Evolutionary conservation across 92 coral and sea anemone species (phyloP).

Genomic region (Parazoanthus swiftii): DNA sequence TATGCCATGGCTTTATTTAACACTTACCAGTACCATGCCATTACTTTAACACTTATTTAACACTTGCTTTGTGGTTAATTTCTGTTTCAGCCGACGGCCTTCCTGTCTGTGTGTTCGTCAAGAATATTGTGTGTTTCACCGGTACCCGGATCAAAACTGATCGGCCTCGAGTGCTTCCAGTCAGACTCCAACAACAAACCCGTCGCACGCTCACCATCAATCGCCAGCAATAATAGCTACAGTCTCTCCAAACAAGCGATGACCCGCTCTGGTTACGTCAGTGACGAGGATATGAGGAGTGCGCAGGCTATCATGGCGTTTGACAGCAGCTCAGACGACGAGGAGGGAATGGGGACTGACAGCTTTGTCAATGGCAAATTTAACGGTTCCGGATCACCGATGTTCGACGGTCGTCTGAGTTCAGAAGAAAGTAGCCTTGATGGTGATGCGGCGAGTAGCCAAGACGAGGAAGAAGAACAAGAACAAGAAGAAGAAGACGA

Average conservation of each 20-base stretch:
- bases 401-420: constrained; percentile 90
- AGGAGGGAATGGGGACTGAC: constrained; percentile 85
- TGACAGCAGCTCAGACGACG: constrained; percentile 98
- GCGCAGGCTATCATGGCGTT: constrained; percentile 92
- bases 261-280: constrained; percentile 70
- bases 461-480: constrained; percentile 38
- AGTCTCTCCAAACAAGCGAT: constrained; percentile 56
- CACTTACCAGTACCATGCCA: too few species aligned
- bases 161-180: constrained; percentile 73
- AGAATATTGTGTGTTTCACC: constrained; percentile 94
- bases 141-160: constrained; percentile 89
- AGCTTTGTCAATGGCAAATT: constrained; percentile 71
- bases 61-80: not conserved
- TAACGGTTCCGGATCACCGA: constrained; percentile 77
- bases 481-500: constrained; percentile 16
- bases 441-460: constrained; percentile 83
- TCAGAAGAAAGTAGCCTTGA: constrained; percentile 98
- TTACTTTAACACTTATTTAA: not conserved
- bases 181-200: constrained; percentile 76
- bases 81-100: constrained; percentile 75
- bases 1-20: not conserved
- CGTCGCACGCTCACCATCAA: constrained; percentile 64
- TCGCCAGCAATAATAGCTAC: constrained; percentile 63
- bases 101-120: constrained; percentile 82
- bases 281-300: constrained; percentile 86